Evolutionary conservation across 1,140 invertebrate species (phyloP), one percentile per base, ranked within the genome.

Genomic region (Drosophila asahinai): DNA sequence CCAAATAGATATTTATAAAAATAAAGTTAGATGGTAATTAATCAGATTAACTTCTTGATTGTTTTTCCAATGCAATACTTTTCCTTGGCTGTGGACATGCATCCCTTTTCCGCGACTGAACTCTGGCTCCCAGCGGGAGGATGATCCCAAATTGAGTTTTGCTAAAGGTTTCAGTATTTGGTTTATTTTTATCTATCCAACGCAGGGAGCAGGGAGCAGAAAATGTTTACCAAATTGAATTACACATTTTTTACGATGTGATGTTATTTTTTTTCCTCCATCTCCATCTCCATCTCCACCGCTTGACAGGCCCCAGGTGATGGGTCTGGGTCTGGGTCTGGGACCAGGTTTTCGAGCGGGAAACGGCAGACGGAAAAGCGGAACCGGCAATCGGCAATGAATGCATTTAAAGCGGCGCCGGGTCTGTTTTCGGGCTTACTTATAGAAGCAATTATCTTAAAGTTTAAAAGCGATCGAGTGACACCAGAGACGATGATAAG

Each of bases 151-250:
- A 81, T 84, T 81, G 65, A 83, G 62, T 81, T 77, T 72, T 19
- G 36, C 52, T 38, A 75, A 80, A 45, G 70, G 47, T 75, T 72
- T 47, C n/a, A 68, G 63, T 30, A 25, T 40, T 54, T 17, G 40
- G 22, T 57, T 71, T 71, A 67, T 70, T 71, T 57, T 55, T 55
- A 57, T 47, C 49, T 68, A 59, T 48, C 64, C 76, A 49, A 52
- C n/a, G 38, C 19, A 61, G 67, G 43, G 48, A 19, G 58, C 67
- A 30, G 64, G 27, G 27, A 19, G 58, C 67, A 25, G 64, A 74
- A 77, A 82, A 51, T 73, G 43, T 67, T 65, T 58, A 63, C 62
- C 63, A 82, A 79, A 82, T 83, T 49, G 45, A 79, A 83, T 82
- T 82, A 82, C 54, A 61, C 27, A 72, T 54, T 66, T 62, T 62